Base-by-base conservation (phyloP, 53 echinoderm and acorn worm species). In the Pentamera pediparva region DNA sequence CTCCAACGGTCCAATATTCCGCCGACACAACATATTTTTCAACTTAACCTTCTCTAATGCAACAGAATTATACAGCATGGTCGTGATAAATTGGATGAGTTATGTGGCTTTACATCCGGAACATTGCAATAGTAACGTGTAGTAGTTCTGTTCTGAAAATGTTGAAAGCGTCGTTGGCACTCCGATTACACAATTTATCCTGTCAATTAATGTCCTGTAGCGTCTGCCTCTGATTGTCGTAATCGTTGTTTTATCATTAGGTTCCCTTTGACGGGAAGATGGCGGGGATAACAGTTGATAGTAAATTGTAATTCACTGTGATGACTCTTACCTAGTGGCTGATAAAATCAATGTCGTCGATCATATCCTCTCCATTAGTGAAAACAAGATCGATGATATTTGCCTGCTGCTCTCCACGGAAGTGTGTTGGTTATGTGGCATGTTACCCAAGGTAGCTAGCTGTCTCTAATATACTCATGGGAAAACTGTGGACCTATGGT, bases 281-380 rank as follows among this genome's bases (percentile, higher is more conserved):
- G 50, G 22, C 22, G 50, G 22, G 18, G 22, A 50, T 50, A 50
- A 50, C 50, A 50, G 3, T 50, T 50, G 22, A 19, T 19, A 7
- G 50, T 50, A 50, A 50, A 50, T 2, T 7, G 18, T 50, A 50
- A 22, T 4, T 22, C 50, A 7, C 50, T 50, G 7, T 50, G n/a
- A 7, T 50, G 50, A 50, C 50, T 50, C 50, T 6, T 50, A 18
- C 7, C 50, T 50, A 50, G 50, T 19, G 50, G 50, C 50, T 50
- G 22, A 50, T 18, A 50, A 50, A 50, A 18, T 50, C 50, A 19
- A 50, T 22, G 18, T 50, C 22, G 22, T 50, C 50, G 22, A 50
- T 50, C 50, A 50, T 50, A 50, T 50, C 50, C 50, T 50, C 50
- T n/a, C n/a, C n/a, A n/a, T n/a, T n/a, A n/a, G n/a, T n/a, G n/a